These are phyloP conservation scores for Neogale vison DNA, from an alignment of 2,113 vertebrate genomes.

Conservation along the genomic window DNA sequence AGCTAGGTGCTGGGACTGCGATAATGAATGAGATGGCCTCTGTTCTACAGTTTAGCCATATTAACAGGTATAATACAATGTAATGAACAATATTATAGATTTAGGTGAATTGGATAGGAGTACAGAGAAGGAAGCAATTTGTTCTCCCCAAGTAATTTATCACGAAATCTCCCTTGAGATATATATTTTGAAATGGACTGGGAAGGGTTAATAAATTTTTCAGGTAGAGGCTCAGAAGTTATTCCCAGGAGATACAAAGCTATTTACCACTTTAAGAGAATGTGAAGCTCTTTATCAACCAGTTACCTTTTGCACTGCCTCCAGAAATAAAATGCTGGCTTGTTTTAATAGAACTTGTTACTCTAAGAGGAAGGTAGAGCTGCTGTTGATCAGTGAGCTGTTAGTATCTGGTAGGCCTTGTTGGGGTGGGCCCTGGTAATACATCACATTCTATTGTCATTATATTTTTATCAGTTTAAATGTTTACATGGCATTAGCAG, in stretches of 20 bases:
- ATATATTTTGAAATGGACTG: not conserved
- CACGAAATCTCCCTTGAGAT: not conserved
- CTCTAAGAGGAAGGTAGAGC: not conserved
- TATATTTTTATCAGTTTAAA: slow-evolving; percentile 53
- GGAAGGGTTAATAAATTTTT: not conserved
- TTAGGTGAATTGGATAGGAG: not conserved
- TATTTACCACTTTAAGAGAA: not conserved
- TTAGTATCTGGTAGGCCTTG: slow-evolving; percentile 49
- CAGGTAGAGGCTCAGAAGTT: not conserved
- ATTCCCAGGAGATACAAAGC: not conserved
- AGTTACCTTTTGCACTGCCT: not conserved
- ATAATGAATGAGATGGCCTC: not conserved
- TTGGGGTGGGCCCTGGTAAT: slow-evolving; percentile 31
- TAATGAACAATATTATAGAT: not conserved
- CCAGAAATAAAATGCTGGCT: not conserved
- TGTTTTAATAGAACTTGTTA: not conserved
- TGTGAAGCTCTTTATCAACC: not conserved
- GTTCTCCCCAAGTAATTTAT: slow-evolving; percentile 4
- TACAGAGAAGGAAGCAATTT: not conserved
- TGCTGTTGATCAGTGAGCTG: not conserved
- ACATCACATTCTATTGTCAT: slow-evolving; percentile 53
- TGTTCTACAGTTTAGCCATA: not conserved
- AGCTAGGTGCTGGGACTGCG: not conserved
- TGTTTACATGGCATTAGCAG: slow-evolving; percentile 56
- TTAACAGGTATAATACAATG: not conserved